These are phyloP conservation scores for Rhogogaster chlorosoma DNA, from an alignment of 2,888 invertebrate species.

Conservation along the genomic window DNA sequence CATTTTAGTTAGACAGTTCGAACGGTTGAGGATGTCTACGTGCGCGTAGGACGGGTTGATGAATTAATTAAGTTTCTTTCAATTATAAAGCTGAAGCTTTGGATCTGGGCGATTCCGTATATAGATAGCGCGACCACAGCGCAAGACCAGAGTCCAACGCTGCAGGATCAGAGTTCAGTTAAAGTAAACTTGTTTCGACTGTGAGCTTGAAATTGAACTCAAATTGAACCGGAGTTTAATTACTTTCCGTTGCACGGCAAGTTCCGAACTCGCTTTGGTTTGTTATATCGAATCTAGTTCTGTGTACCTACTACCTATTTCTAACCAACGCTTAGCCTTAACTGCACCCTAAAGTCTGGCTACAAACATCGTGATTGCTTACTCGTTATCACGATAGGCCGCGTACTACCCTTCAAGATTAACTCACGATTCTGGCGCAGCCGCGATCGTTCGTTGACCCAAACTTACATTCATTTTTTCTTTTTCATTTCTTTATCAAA, in stretches of 20 bases:
- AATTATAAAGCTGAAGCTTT: not conserved
- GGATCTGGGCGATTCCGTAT: not conserved
- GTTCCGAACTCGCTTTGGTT: conserved; percentile 28
- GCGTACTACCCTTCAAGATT: not conserved
- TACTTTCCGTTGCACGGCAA: conserved; percentile 43
- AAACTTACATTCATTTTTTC: not conserved
- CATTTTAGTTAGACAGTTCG: not conserved
- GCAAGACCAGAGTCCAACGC: not conserved
- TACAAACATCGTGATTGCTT: conserved; percentile 17
- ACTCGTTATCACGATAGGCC: conserved; percentile 18
- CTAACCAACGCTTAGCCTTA: conserved; percentile 13
- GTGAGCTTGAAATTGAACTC: conserved; percentile 47
- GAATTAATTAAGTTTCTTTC: not conserved
- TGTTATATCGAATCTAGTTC: conserved; percentile 35
- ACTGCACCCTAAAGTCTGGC: conserved; percentile 25
- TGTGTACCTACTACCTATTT: conserved; percentile 17
- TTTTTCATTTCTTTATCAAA: not conserved
- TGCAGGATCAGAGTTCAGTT: conserved; percentile 45
- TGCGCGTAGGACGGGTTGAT: not conserved
- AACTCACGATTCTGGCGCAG: not conserved
- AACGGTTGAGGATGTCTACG: not conserved
- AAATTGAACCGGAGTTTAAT: conserved; percentile 48
- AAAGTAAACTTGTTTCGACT: conserved; percentile 46
- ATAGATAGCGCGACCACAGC: not conserved
- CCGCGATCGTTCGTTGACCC: not conserved